A percentile compares a stretch with the other conserved stretches of the same genome.
phyloP scores from a whole-genome alignment of 2,888 invertebrate species.

The Megastigmus dorsalis region DNA sequence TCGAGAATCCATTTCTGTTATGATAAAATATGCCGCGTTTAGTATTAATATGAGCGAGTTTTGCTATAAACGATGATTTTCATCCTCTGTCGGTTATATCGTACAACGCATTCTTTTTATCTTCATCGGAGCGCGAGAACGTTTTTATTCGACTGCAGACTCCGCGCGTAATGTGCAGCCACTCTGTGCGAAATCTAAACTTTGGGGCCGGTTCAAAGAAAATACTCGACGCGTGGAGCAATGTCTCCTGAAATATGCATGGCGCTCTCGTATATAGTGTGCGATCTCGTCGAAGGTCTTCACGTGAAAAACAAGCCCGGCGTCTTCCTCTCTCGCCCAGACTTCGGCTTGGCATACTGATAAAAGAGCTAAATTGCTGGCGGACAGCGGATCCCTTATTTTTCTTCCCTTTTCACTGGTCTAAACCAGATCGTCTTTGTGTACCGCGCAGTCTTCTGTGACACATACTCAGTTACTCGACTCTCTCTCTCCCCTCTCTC shows the following conservation, averaged over 20 bases:
- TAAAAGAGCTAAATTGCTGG: slow-evolving; percentile 66
- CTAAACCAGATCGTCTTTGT: slow-evolving; percentile 49
- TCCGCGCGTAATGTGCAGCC: neutral
- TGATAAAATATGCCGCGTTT: too few relatives aligned
- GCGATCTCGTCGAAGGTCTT: neutral
- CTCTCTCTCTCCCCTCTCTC: neutral
- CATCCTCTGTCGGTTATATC: neutral
- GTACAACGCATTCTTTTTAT: too few relatives aligned
- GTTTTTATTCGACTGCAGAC: too few relatives aligned
- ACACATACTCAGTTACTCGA: too few relatives aligned
- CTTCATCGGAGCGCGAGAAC: too few relatives aligned
- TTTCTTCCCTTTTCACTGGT: slow-evolving; percentile 61
- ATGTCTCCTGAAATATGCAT: slow-evolving; percentile 46
- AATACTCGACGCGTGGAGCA: slow-evolving; percentile 10
- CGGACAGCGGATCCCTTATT: slow-evolving; percentile 63
- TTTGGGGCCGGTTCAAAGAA: slow-evolving; percentile 9
- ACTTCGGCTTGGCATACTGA: slow-evolving; percentile 58
- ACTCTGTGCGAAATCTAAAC: neutral
- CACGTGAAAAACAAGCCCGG: neutral
- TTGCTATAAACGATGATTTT: neutral
- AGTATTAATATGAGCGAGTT: neutral
- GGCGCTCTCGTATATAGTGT: neutral
- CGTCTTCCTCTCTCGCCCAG: slow-evolving; percentile 12
- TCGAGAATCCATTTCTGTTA: too few relatives aligned
- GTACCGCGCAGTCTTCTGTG: too few relatives aligned